Evolutionary conservation across 2,888 invertebrate species (phyloP).

Genomic region (Acleris emargana): DNA sequence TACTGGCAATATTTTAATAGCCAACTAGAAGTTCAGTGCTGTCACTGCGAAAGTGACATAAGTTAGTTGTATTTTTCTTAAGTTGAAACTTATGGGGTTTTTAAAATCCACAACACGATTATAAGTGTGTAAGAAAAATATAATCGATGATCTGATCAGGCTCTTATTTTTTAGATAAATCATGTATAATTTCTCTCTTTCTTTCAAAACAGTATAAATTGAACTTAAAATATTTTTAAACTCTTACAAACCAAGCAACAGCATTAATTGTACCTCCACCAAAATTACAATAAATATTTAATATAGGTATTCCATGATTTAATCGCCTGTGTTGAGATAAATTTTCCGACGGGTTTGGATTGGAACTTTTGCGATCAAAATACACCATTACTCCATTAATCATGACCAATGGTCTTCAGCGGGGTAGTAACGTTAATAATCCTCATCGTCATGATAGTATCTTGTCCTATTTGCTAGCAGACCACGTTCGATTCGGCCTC

Average conservation of each 20-base stretch:
- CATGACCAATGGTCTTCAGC: background rate
- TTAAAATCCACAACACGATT: too few relatives aligned
- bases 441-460: conserved; percentile 22
- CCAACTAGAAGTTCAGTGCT: background rate
- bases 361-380: too few relatives aligned
- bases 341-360: too few relatives aligned
- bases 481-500: conserved; percentile 84
- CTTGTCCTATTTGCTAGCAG: conserved; percentile 48
- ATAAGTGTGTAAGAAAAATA: too few relatives aligned
- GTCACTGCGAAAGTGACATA: background rate
- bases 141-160: too few relatives aligned
- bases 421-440: conserved; percentile 9
- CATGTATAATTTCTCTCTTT: too few relatives aligned
- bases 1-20: background rate
- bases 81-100: too few relatives aligned
- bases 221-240: too few relatives aligned
- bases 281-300: background rate
- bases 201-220: too few relatives aligned
- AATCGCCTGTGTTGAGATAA: too few relatives aligned
- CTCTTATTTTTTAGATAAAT: too few relatives aligned
- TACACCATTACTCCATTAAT: background rate
- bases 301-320: too few relatives aligned
- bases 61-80: background rate
- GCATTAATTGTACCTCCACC: conserved; percentile 3
- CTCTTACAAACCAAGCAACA: conserved; percentile 7